phyloP scores from a whole-genome alignment of 1,140 invertebrate species.

The Homalodisca vitripennis region DNA sequence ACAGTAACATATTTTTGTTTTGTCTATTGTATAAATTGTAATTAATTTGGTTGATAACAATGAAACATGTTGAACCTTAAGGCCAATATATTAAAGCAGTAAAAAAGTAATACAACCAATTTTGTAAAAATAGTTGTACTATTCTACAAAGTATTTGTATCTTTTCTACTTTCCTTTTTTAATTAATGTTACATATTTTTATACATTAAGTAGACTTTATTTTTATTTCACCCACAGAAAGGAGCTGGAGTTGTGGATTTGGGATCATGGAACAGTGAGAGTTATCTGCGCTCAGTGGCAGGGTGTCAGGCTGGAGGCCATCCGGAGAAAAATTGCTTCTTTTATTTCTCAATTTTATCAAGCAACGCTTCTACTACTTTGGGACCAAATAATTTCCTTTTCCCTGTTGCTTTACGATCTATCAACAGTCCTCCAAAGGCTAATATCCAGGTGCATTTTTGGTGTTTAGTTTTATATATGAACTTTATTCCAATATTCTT shows the following conservation, averaged over 20 bases:
- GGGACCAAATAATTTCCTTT: conserved; percentile 48
- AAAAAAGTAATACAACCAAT: too few species aligned
- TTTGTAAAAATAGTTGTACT: too few species aligned
- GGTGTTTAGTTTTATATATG: too few species aligned
- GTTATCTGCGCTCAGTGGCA: conserved; percentile 19
- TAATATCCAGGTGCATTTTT: conserved; percentile 29
- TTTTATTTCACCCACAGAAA: not conserved
- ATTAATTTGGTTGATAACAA: too few species aligned
- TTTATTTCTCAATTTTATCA: conserved; percentile 20
- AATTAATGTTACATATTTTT: too few species aligned
- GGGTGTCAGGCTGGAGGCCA: conserved; percentile 13
- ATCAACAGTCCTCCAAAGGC: conserved; percentile 14
- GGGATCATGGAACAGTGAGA: conserved; percentile 11
- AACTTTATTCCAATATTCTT: too few species aligned
- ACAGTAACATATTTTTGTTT: too few species aligned
- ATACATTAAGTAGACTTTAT: not conserved
- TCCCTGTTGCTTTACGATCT: conserved; percentile 32
- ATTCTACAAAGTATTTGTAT: too few species aligned
- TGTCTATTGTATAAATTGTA: too few species aligned
- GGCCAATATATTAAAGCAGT: too few species aligned
- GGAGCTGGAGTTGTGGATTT: not conserved
- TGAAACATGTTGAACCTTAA: too few species aligned
- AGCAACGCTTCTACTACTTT: conserved; percentile 32
- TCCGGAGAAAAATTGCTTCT: conserved; percentile 6
- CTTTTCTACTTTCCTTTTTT: too few species aligned